Evolutionary conservation across 2,888 invertebrate species (phyloP), one percentile per base, ranked within the genome.

Genomic region (Ptychoptera contaminata): DNA sequence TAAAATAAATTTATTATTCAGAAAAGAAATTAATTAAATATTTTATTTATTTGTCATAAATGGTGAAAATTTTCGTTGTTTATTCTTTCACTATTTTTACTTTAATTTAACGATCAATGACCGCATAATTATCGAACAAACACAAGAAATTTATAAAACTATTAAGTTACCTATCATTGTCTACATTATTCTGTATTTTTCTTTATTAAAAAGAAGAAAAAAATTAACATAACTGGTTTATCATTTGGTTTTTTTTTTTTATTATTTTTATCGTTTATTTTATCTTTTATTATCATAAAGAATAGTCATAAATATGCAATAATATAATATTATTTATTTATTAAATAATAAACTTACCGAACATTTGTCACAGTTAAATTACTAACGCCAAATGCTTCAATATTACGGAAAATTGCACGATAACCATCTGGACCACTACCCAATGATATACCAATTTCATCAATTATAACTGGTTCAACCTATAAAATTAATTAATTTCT

Each of bases 381-480:
- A 53, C 85, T 82, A 23, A 86, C 84, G 12, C 87, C 87, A 52
- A 72, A 81, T 1, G 86, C 85, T 51, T 82, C 74, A 53, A 87
- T 82, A 54, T 86, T 79, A 49, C 75, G 77, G 67, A 87, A 87
- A 37, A 77, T 77, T 2, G 85, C 86, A 41, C 80, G 72, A 66
- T 87, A 87, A 1, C 85, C 86, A 57, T 87, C 82, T 0, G 86
- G 83, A 0, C 86, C 86, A 23, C 73, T 76, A 38, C 87, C 87
- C 49, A 87, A 64, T 0, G 83, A 75, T 50, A 87, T 80, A 32
- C 83, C 79, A 47, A 87, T 74, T 62, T 87, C 84, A 58, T 87
- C 86, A 46, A 87, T 78, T n/a, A 82, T 65, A 46, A 86, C 79
- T 0, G 85, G 83, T 56, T 86, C 86, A 4, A 84, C 77, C 75